Percentiles rank a stretch among this genome's conserved stretches.
phyloP scores from a whole-genome alignment of 2,888 invertebrate species.

The Taphrorychus bicolor region DNA sequence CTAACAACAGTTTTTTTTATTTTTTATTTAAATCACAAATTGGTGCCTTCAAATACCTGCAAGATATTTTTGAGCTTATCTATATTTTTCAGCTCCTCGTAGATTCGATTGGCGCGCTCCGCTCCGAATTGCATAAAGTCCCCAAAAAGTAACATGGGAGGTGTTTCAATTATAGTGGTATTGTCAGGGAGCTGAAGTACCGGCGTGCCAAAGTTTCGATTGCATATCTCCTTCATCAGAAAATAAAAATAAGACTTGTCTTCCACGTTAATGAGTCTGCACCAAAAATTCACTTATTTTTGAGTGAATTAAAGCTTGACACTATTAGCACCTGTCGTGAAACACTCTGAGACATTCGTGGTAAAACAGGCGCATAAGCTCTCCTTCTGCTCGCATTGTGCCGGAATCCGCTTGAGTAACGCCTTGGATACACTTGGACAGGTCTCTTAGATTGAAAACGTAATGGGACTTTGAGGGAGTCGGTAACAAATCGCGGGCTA shows the following conservation, averaged over 20 bases:
- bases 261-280: conserved; percentile 80
- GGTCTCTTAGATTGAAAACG: conserved; percentile 88
- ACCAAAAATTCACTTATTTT: no score
- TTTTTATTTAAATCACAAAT: no score
- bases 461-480: conserved; percentile 94
- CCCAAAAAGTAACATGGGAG: conserved; percentile 75
- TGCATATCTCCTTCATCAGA: conserved; percentile 73
- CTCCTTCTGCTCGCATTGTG: conserved; percentile 69
- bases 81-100: conserved; percentile 82
- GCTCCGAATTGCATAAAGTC: conserved; percentile 83
- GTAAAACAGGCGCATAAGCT: conserved; percentile 82
- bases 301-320: background rate
- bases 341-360: conserved; percentile 93
- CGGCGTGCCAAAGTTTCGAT: conserved; percentile 67
- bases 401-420: conserved; percentile 81
- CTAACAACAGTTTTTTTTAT: conserved; percentile 54
- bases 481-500: conserved; percentile 81
- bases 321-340: conserved; percentile 71
- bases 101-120: conserved; percentile 74
- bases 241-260: conserved; percentile 84
- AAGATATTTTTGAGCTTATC: conserved; percentile 73
- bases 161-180: conserved; percentile 63
- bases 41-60: no score
- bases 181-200: conserved; percentile 69
- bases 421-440: conserved; percentile 92